Conservation (phyloP, 2,888 invertebrate genomes). For the Liodrosophila aerea region DNA sequence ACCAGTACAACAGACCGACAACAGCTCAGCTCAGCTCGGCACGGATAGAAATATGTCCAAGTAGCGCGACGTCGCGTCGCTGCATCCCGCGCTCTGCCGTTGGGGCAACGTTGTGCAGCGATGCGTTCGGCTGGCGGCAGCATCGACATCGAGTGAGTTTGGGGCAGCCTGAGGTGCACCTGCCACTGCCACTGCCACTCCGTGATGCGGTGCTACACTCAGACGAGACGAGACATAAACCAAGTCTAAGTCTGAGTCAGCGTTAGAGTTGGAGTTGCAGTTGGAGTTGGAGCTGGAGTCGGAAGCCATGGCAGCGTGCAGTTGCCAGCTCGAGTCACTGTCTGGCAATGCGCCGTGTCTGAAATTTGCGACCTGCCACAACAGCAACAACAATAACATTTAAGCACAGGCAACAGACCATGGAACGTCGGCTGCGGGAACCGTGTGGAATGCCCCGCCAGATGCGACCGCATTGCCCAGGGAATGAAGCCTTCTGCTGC, state of each 20-base stretch:
- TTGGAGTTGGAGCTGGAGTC: constrained; percentile 16
- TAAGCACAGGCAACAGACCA: constrained; percentile 51
- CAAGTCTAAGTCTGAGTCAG: constrained; percentile 28
- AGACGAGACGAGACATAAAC: constrained; percentile 6
- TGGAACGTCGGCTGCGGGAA: constrained; percentile 46
- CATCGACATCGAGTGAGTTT: constrained; percentile 19
- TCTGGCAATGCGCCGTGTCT: constrained; percentile 65
- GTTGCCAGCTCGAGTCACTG: constrained; percentile 41
- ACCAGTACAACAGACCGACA: constrained; percentile 10
- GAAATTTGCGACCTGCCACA: constrained; percentile 63
- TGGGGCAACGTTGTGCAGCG: constrained; percentile 52
- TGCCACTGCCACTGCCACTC: constrained; percentile 20
- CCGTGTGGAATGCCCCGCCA: constrained; percentile 52
- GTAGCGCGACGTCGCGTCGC: neutral
- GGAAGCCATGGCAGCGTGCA: neutral
- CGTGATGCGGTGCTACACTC: no score
- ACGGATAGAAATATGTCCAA: constrained; percentile 33
- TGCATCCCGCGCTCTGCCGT: neutral
- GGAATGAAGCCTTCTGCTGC: neutral
- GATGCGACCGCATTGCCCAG: constrained; percentile 48
- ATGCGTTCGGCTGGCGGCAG: constrained; percentile 54
- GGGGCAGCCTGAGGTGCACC: constrained; percentile 34
- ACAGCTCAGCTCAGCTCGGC: no score
- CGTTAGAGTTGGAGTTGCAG: constrained; percentile 8
- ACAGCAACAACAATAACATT: constrained; percentile 31